phyloP scores from a whole-genome alignment of 2,113 vertebrate genomes.

The Microtus montanus region DNA sequence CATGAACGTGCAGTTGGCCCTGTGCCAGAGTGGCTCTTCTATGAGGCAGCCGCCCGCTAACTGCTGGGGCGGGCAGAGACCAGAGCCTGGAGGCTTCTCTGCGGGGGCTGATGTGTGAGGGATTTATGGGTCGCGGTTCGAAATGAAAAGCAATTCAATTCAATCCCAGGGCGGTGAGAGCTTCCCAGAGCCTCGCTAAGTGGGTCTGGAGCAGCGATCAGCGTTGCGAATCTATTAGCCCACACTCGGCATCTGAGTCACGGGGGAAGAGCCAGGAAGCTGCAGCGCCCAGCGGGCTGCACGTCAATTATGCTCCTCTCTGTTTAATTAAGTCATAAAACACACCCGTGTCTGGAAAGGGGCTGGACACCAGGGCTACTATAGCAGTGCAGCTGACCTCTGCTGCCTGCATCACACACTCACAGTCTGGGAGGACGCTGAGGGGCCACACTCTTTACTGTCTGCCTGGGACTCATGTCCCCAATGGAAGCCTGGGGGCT shows the following conservation, averaged over 20 bases:
- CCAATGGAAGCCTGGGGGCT: fast-evolving
- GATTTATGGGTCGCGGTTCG: conserved; percentile 79
- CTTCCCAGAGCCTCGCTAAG: conserved; percentile 78
- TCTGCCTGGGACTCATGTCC: not conserved
- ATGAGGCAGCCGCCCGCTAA: not conserved
- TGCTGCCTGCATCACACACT: not conserved
- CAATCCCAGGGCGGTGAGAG: conserved; percentile 78
- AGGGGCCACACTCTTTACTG: not conserved
- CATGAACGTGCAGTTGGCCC: no score
- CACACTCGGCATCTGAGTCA: conserved; percentile 81
- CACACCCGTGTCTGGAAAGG: conserved; percentile 62
- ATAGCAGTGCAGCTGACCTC: not conserved
- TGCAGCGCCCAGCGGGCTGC: conserved; percentile 78
- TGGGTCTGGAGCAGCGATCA: conserved; percentile 81
- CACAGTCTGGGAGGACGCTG: not conserved
- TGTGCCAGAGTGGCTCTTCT: not conserved
- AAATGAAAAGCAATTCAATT: conserved; percentile 82
- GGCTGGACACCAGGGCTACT: conserved; percentile 48
- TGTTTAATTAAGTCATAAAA: conserved; percentile 86
- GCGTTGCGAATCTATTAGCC: conserved; percentile 83
- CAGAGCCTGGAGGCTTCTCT: not conserved
- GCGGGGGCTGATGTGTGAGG: conserved; percentile 65
- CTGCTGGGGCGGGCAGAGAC: not conserved
- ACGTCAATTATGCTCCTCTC: conserved; percentile 83
- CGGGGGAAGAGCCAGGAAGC: conserved; percentile 80